Evolutionary conservation across 2,888 invertebrate species (phyloP).

Genomic region (Phymatocera aterrima): DNA sequence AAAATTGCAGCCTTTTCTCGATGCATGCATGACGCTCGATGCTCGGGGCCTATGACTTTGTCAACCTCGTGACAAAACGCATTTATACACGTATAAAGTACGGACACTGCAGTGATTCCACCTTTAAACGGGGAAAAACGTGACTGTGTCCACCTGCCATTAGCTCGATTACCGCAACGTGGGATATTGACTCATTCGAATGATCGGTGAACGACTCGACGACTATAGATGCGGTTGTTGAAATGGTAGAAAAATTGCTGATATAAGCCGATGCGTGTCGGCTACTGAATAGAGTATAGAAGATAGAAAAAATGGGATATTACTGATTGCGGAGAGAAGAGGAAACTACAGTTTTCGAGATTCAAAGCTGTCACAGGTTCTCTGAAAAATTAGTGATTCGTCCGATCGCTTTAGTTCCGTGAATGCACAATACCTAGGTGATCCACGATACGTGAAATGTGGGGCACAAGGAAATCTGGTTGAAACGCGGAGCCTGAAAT

Average conservation of each 20-base stretch:
- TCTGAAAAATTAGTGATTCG: background rate
- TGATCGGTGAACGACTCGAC: conserved; percentile 1
- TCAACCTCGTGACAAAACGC: too few species aligned
- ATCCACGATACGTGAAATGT: background rate
- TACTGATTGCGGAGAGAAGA: background rate
- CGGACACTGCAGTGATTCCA: background rate
- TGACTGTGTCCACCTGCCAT: conserved; percentile 25
- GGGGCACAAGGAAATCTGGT: background rate
- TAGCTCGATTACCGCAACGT: conserved; percentile 2
- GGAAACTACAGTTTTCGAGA: background rate
- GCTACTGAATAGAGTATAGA: background rate
- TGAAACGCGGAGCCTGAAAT: background rate
- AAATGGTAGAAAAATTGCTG: background rate
- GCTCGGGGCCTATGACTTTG: too few species aligned
- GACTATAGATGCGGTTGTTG: background rate
- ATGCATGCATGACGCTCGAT: conserved; percentile 15
- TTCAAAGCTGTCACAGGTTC: background rate
- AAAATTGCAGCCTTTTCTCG: conserved; percentile 10
- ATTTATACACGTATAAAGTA: background rate
- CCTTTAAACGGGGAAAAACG: background rate
- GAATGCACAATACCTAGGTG: background rate
- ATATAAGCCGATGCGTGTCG: background rate
- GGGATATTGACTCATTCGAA: conserved; percentile 7
- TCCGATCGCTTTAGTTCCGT: background rate
- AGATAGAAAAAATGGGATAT: background rate